Evolutionary conservation across 1,140 invertebrate genomes (phyloP).

Genomic region (Odontomachus brunneus): DNA sequence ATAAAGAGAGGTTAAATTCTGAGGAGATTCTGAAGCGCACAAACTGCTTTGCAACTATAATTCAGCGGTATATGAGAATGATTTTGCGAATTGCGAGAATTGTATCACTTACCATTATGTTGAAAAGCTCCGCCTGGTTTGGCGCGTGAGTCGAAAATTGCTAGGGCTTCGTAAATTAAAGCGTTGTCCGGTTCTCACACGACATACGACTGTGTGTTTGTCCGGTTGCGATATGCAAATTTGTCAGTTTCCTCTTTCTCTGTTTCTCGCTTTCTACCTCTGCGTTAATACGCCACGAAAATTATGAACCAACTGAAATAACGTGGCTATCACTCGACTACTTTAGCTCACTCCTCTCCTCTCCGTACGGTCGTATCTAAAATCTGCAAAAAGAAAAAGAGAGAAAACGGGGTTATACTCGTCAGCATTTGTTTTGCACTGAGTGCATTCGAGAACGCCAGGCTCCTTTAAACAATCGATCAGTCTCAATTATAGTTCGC

Average conservation of each 20-base stretch:
- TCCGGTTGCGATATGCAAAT: slow-evolving; percentile 33
- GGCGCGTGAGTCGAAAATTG: slow-evolving; percentile 63
- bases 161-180: slow-evolving; percentile 31
- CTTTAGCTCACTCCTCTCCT: slow-evolving; percentile 68
- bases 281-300: background rate
- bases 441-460: background rate
- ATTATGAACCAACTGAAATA: slow-evolving; percentile 63
- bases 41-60: background rate
- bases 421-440: background rate
- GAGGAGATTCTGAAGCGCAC: background rate
- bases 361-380: slow-evolving; percentile 11
- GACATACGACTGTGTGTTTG: background rate
- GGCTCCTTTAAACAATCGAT: slow-evolving; percentile 20
- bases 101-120: slow-evolving; percentile 77
- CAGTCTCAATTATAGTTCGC: slow-evolving; percentile 12
- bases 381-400: slow-evolving; percentile 18
- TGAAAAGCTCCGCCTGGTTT: slow-evolving; percentile 70
- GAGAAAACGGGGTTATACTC: background rate
- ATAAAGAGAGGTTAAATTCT: no score
- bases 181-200: slow-evolving; percentile 29
- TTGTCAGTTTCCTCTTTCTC: slow-evolving; percentile 31
- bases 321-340: slow-evolving; percentile 71
- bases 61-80: background rate
- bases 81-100: no score
- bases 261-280: background rate